phyloP scores from a whole-genome alignment of 2,113 vertebrate genomes.

The Alligator mississippiensis region DNA sequence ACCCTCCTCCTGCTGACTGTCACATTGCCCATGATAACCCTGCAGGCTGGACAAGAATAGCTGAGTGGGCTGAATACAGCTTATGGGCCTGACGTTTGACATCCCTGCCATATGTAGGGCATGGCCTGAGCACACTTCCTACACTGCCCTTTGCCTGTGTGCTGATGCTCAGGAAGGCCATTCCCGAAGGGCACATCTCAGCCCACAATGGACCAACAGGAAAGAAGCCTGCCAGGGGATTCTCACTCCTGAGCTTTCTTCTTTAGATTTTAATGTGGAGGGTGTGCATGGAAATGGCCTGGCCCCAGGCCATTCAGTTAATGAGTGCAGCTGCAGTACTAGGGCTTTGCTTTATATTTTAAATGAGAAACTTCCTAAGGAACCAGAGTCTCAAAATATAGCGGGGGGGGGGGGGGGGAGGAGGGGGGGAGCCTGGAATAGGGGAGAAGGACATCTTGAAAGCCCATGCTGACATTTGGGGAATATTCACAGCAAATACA shows the following conservation, averaged over 20 bases:
- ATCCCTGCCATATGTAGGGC: too few relatives aligned
- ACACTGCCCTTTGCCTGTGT: not conserved
- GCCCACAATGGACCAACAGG: not conserved
- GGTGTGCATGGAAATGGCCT: fast-evolving
- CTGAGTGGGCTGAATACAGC: too few relatives aligned
- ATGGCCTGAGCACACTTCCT: not conserved
- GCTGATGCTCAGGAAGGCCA: not conserved
- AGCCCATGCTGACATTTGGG: not conserved
- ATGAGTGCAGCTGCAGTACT: not conserved
- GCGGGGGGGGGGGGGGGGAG: not conserved
- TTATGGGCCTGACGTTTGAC: too few relatives aligned
- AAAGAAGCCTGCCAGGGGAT: not conserved
- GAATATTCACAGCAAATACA: not conserved
- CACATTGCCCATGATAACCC: too few relatives aligned
- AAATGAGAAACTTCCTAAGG: not conserved
- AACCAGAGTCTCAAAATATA: not conserved
- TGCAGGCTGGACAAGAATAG: too few relatives aligned
- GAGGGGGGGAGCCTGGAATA: not conserved
- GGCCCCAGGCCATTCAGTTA: not conserved
- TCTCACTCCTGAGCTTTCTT: not conserved
- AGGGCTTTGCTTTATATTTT: not conserved
- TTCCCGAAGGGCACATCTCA: not conserved
- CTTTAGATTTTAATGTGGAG: not conserved
- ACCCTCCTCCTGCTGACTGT: too few relatives aligned
- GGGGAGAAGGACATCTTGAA: not conserved